Evolutionary conservation across 2,113 vertebrate genomes (phyloP).

Genomic region (Dromas ardeola): DNA sequence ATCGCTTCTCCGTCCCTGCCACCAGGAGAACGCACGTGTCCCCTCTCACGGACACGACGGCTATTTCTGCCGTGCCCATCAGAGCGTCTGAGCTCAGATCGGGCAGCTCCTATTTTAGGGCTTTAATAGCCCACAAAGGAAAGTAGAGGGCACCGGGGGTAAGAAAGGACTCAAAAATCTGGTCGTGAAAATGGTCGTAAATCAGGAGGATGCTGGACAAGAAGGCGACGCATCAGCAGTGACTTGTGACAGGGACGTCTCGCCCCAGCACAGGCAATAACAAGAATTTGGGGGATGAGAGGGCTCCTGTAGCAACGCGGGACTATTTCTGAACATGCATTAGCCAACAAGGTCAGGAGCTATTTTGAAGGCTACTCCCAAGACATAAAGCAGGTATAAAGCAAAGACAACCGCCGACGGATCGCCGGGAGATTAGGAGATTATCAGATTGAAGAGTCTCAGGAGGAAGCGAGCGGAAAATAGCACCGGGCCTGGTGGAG

Average conservation of each 20-base stretch:
- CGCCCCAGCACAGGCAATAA: neutral
- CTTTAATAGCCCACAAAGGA: neutral
- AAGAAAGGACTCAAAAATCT: neutral
- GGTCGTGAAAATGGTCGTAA: neutral
- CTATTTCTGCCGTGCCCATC: neutral
- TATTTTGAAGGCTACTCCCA: constrained; percentile 22
- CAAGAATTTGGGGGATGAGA: neutral
- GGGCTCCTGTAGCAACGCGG: neutral
- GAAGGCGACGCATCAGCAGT: neutral
- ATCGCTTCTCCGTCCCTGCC: neutral
- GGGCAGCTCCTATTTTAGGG: constrained; percentile 23
- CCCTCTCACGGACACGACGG: neutral
- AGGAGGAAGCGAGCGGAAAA: neutral
- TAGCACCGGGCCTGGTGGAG: neutral
- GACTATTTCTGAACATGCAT: neutral
- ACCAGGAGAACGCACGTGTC: neutral
- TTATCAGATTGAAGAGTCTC: constrained; percentile 53
- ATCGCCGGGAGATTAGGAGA: constrained; percentile 49
- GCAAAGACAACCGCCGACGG: constrained; percentile 5
- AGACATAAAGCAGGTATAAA: constrained; percentile 43
- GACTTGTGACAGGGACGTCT: neutral
- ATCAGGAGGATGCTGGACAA: neutral
- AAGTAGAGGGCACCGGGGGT: neutral
- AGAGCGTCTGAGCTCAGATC: neutral
- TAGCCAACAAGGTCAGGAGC: constrained; percentile 47